These are phyloP conservation scores for Erebia palarica DNA, from an alignment of 2,888 invertebrate species.

Conservation along the genomic window DNA sequence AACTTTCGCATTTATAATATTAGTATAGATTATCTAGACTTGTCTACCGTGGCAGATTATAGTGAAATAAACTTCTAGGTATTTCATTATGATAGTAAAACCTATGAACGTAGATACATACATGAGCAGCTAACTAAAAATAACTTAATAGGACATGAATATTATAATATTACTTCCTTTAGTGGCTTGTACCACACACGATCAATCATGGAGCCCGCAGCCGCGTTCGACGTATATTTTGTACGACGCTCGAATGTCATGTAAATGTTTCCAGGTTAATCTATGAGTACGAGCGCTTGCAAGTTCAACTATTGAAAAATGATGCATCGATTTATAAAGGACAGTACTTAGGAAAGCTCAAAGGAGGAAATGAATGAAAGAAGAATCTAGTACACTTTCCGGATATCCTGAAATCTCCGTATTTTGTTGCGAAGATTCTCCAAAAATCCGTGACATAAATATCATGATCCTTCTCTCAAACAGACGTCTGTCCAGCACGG, in stretches of 20 bases:
- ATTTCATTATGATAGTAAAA: too few species aligned
- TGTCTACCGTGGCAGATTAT: too few species aligned
- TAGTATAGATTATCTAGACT: too few species aligned
- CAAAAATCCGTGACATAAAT: too few species aligned
- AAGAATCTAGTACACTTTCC: not conserved
- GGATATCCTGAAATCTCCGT: too few species aligned
- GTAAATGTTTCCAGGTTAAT: conserved; percentile 41
- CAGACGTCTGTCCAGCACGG: too few species aligned
- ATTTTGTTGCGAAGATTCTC: too few species aligned
- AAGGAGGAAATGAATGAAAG: not conserved
- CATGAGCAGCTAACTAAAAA: not conserved
- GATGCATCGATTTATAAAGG: conserved; percentile 5
- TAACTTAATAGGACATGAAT: not conserved
- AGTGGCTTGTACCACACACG: conserved; percentile 39
- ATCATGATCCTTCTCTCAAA: too few species aligned
- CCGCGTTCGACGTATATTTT: conserved; percentile 50
- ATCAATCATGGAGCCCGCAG: conserved; percentile 52
- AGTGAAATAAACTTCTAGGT: too few species aligned
- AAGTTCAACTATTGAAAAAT: conserved; percentile 26
- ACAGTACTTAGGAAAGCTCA: not conserved
- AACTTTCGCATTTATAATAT: too few species aligned
- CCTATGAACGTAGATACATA: too few species aligned
- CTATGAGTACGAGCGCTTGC: conserved; percentile 21
- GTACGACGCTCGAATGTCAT: conserved; percentile 24
- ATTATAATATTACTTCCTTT: not conserved